Conservation (phyloP, 2,113 vertebrate genomes). For the Misgurnus anguillicaudatus region DNA sequence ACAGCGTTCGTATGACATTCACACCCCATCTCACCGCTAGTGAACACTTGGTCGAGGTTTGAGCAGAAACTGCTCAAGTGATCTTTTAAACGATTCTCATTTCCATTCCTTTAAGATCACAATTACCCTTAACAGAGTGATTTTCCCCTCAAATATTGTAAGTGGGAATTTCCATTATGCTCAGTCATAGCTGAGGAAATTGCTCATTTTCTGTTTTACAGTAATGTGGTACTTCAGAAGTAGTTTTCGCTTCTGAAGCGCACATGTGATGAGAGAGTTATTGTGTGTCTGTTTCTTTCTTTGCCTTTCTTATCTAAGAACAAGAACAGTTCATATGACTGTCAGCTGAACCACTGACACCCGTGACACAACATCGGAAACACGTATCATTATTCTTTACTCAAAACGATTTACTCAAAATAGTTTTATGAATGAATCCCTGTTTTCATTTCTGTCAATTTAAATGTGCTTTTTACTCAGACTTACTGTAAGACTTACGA, state of each 20-base stretch:
- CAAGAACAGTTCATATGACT: background rate
- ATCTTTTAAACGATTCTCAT: constrained; percentile 37
- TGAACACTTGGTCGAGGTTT: constrained; percentile 3
- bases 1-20: constrained; percentile 8
- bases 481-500: background rate
- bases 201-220: constrained; percentile 16
- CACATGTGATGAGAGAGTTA: background rate
- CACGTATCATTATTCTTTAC: too few species aligned
- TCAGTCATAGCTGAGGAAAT: constrained; percentile 17
- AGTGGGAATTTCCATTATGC: constrained; percentile 26
- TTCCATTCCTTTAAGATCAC: constrained; percentile 11
- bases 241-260: background rate
- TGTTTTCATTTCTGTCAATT: background rate
- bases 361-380: background rate
- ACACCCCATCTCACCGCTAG: constrained; percentile 1
- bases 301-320: constrained; percentile 8
- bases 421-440: background rate
- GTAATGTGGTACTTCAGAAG: constrained; percentile 19
- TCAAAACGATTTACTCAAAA: background rate
- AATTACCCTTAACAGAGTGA: background rate
- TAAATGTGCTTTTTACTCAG: background rate
- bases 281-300: background rate
- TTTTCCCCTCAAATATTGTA: constrained; percentile 7
- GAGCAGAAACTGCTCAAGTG: constrained; percentile 8
- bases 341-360: background rate